Evolutionary conservation across 1,140 invertebrate genomes (phyloP), one percentile per base, ranked within the genome.

Genomic region (Apolygus lucorum): DNA sequence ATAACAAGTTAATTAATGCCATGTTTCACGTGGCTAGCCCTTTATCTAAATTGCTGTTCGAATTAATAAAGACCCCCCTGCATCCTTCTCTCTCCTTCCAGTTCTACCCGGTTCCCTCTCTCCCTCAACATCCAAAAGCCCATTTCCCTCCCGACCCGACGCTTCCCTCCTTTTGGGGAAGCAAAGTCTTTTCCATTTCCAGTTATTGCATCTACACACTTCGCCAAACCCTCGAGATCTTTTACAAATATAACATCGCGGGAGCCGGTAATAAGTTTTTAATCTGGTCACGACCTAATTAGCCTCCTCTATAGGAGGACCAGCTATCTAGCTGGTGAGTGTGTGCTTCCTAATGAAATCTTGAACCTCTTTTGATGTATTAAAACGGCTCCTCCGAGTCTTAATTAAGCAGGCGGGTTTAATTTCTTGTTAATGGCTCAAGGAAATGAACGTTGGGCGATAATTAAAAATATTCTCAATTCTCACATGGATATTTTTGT

Each of bases 1-100:
- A 70, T 70, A 70, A 70, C 68, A 70, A 70, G 68, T 70, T 70
- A 70, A 70, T 70, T 70, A 70, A 63, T 63, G 63, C 68, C 68
- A 62, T 70, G 68, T 70, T 70, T 70, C 68, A 70, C 68, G 52
- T 68, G 52, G 29, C 34, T 49, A 65, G 29, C 63, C 68, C 68
- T 70, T 70, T 70, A 70, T 70, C 68, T 70, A 70, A 70, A 70
- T 70, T 70, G 68, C 68, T 70, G 68, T 65, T 70, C 68, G 63
- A 70, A 70, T 70, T 70, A 70, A 70, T 70, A 70, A 70, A 65
- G 68, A 29, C 24, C n/a, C 34, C 49, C 42, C 63, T 63, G 27
- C 52, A 21, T 27, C 11, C 67, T 62, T 42, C 28, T 54, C 2
- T n/a, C 52, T 59, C 24, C 52, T 21, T 8, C 25, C 22, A 25